phyloP scores from a whole-genome alignment of 2,113 vertebrate genomes.

The Alosa alosa region DNA sequence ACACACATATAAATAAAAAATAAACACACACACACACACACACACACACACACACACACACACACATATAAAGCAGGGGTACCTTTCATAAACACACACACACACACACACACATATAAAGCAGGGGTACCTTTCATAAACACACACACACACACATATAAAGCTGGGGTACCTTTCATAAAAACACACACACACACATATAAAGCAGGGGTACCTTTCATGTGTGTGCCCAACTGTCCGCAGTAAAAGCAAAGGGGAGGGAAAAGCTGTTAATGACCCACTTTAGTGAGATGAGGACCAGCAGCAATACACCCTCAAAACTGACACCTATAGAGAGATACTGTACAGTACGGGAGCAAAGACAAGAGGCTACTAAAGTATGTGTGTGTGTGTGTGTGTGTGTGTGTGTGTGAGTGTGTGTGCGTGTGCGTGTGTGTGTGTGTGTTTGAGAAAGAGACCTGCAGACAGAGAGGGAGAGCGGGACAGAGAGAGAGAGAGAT shows the following conservation, averaged over 20 bases:
- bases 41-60: too few species aligned
- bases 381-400: slow-evolving; percentile 5
- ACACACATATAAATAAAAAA: too few species aligned
- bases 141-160: too few species aligned
- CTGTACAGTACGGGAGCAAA: neutral
- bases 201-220: slow-evolving; percentile 21
- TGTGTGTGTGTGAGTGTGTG: slow-evolving; percentile 2
- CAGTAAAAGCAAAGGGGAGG: slow-evolving; percentile 40
- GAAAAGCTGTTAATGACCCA: slow-evolving; percentile 37
- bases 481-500: neutral
- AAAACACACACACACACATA: neutral
- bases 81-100: too few species aligned
- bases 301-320: slow-evolving; percentile 40
- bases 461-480: neutral
- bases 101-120: too few species aligned
- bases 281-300: slow-evolving; percentile 35
- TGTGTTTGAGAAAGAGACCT: neutral
- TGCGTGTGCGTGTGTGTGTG: neutral
- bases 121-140: too few species aligned
- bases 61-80: too few species aligned
- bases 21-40: too few species aligned
- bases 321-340: slow-evolving; percentile 50
- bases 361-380: slow-evolving; percentile 17
- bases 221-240: slow-evolving; percentile 44
- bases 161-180: too few species aligned